Percentiles rank a stretch among this genome's conserved stretches.
phyloP scores from a whole-genome alignment of 2,113 vertebrate genomes.

The Triplophysa tibetana region DNA sequence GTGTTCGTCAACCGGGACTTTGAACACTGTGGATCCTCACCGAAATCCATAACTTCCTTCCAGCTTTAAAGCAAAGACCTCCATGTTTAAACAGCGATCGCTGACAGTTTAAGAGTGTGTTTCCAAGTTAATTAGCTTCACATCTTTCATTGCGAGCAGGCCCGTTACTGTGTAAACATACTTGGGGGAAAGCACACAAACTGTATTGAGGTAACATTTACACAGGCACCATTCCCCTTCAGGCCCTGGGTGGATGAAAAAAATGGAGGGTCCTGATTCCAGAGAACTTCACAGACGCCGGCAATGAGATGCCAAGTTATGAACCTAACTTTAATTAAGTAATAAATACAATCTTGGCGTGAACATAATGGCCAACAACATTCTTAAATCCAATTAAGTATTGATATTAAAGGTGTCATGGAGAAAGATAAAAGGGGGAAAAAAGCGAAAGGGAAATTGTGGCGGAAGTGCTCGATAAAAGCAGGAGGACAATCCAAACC shows the following conservation, averaged over 20 bases:
- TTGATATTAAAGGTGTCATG: conserved; percentile 1
- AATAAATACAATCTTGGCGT: no score
- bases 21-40: conserved; percentile 7
- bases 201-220: conserved; percentile 12
- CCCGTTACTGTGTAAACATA: conserved; percentile 34
- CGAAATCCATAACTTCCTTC: conserved; percentile 14
- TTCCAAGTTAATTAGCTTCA: conserved; percentile 29
- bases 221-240: conserved; percentile 1
- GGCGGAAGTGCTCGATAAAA: conserved; percentile 31
- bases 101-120: conserved; percentile 29
- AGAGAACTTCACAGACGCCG: neutral
- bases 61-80: conserved; percentile 11
- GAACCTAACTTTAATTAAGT: neutral
- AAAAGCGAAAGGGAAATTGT: neutral
- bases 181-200: conserved; percentile 24
- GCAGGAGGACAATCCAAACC: conserved; percentile 64
- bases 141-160: conserved; percentile 28
- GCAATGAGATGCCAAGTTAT: neutral
- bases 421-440: conserved; percentile 14
- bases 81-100: neutral
- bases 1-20: conserved; percentile 1
- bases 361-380: no score
- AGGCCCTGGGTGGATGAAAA: neutral
- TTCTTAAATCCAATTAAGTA: neutral
- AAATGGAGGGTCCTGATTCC: neutral